Base-by-base conservation (phyloP, 2,888 invertebrate species). In the Augochlorella aurata region DNA sequence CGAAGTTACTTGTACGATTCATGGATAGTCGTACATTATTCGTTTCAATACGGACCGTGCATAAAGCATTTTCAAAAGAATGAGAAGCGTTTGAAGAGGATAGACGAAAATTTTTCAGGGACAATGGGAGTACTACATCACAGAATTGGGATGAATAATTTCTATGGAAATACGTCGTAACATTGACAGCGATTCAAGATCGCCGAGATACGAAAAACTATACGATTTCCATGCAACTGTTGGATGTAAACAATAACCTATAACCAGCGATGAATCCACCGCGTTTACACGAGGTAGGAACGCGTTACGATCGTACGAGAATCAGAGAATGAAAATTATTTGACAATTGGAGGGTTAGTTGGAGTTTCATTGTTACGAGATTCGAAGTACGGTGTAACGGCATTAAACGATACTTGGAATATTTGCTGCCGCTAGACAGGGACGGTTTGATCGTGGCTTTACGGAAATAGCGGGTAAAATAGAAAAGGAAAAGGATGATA, bases 171-270 rank as follows among this genome's bases (percentile, higher is more conserved):
- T 45, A 45, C 24, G n/a, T 24, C 10, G 0, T 1, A 44, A 69
- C 61, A 16, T 52, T 52, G 54, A 61, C 72, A 67, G 38, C 16
- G 49, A 44, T 45, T 52, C 8, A 14, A 3, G n/a, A 68, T 18
- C n/a, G 5, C 50, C 5, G 24, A 61, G 52, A 67, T 18, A 16
- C 5, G 9, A 14, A 66, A 21, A 50, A 38, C 73, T 69, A 82
- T 83, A 75, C 66, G 79, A 73, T 79, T 69, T 61, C 58, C 38
- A 0, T 54, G 1, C n/a, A 54, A 52, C 74, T 52, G 49, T 66
- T 44, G 49, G 24, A 83, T 73, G 82, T 83, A 83, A 83, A 83
- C 83, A 83, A 82, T 82, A 83, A 83, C 83, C 82, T 83, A 69
- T 74, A 83, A 29, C 14, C 2, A 24, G 29, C n/a, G 14, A 54